These are phyloP conservation scores for Marmota monax DNA, from an alignment of 2,113 vertebrate genomes.

Conservation along the genomic window DNA sequence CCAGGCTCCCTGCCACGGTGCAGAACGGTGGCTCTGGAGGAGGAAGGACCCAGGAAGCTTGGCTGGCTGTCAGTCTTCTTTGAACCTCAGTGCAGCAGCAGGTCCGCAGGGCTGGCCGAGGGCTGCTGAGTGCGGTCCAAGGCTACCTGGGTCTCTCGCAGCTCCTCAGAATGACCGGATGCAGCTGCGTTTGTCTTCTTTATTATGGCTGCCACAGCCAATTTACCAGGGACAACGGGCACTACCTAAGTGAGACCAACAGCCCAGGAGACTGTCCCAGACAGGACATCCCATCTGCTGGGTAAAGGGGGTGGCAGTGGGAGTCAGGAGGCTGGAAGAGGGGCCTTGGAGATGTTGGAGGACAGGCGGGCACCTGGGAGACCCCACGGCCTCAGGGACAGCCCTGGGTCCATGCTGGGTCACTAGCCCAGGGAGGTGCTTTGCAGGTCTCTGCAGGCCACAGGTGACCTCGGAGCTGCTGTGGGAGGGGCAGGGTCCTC, in stretches of 20 bases:
- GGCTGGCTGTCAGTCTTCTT: accelerated
- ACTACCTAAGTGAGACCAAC: not conserved
- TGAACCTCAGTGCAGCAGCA: constrained; percentile 34
- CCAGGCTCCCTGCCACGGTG: accelerated
- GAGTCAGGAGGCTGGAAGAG: accelerated
- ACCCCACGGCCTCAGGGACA: not conserved
- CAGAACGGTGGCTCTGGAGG: not conserved
- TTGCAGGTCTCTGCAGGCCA: accelerated
- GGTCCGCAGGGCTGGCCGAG: accelerated
- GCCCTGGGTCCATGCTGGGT: not conserved
- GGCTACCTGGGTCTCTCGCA: not conserved
- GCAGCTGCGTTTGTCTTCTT: constrained; percentile 24
- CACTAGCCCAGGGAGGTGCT: not conserved
- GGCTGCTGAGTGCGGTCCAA: not conserved
- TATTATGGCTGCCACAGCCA: constrained; percentile 18
- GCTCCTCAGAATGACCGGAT: not conserved
- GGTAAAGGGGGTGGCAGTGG: constrained; percentile 44
- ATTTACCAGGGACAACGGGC: constrained; percentile 2
- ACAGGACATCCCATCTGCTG: not conserved
- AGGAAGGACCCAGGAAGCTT: not conserved
- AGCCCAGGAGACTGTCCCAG: not conserved
- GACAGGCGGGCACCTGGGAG: constrained; percentile 16
- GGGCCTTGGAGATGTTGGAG: not conserved
- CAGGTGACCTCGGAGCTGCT: not conserved
- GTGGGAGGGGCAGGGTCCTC: not conserved